Evolutionary conservation across 1,140 invertebrate species (phyloP).

Genomic region (Chelonus insularis): DNA sequence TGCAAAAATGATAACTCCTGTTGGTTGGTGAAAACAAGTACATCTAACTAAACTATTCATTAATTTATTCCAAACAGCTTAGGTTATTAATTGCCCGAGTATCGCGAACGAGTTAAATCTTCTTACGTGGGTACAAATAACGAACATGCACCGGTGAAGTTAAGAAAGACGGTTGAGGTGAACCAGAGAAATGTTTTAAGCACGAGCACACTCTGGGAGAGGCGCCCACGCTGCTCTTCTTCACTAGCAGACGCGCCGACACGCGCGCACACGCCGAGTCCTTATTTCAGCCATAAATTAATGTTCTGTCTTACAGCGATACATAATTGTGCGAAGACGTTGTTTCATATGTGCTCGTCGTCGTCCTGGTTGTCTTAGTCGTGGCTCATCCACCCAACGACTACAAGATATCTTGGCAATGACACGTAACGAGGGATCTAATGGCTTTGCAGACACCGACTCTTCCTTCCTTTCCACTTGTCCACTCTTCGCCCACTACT

Average conservation of each 20-base stretch:
- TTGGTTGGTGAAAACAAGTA: no score
- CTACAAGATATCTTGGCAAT: slow-evolving; percentile 39
- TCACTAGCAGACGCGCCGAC: slow-evolving; percentile 53
- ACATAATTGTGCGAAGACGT: slow-evolving; percentile 53
- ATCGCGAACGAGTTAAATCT: no score
- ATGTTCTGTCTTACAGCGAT: slow-evolving; percentile 53
- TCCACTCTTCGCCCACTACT: no score
- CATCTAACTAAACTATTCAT: neutral
- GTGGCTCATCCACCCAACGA: neutral
- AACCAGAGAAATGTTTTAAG: slow-evolving; percentile 60
- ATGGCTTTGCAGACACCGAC: slow-evolving; percentile 41
- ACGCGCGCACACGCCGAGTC: slow-evolving; percentile 55
- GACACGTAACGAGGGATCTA: slow-evolving; percentile 50
- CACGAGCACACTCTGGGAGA: slow-evolving; percentile 32
- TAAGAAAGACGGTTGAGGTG: slow-evolving; percentile 39
- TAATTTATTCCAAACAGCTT: neutral
- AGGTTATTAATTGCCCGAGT: no score
- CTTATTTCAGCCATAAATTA: slow-evolving; percentile 59
- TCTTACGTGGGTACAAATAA: slow-evolving; percentile 57
- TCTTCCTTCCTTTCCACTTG: neutral
- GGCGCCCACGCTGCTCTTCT: slow-evolving; percentile 21
- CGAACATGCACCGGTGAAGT: slow-evolving; percentile 47
- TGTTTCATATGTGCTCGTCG: no score
- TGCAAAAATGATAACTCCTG: no score
- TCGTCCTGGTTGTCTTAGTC: slow-evolving; percentile 21